phyloP scores from a whole-genome alignment of 53 echinoderm and acorn worm species.

The Luidia sarsii region DNA sequence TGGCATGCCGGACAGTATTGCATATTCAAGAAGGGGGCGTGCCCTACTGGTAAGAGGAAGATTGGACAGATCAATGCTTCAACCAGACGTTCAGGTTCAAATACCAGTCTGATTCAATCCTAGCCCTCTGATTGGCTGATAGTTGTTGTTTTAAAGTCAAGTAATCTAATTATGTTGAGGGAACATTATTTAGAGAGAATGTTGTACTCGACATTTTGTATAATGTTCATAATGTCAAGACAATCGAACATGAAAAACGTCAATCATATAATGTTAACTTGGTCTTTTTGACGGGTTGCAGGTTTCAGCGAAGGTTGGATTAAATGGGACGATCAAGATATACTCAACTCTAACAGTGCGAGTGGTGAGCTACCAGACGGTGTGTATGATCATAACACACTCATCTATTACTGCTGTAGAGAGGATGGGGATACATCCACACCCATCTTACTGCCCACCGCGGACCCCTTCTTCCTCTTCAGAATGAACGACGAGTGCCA shows the following conservation, averaged over 20 bases:
- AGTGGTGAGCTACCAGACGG: conserved; percentile 57
- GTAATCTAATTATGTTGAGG: too few relatives aligned
- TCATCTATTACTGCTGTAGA: conserved; percentile 63
- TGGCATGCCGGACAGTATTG: conserved; percentile 79
- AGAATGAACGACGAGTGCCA: conserved; percentile 47
- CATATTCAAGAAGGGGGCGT: conserved; percentile 71
- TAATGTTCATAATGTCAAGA: too few relatives aligned
- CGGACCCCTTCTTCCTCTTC: conserved; percentile 51
- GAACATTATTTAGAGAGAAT: too few relatives aligned
- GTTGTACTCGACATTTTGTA: too few relatives aligned
- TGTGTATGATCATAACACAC: conserved; percentile 45
- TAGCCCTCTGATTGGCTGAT: too few relatives aligned
- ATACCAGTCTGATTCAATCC: neutral
- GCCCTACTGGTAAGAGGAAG: conserved; percentile 24
- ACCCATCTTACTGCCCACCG: conserved; percentile 41
- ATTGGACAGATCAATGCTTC: too few relatives aligned
- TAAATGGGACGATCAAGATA: conserved; percentile 62
- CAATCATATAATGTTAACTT: too few relatives aligned
- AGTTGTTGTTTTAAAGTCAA: too few relatives aligned
- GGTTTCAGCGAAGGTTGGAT: conserved; percentile 62
- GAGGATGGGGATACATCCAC: conserved; percentile 38
- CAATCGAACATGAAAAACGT: too few relatives aligned
- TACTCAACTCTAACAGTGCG: conserved; percentile 31
- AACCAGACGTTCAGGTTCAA: neutral
- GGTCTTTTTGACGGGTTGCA: too few relatives aligned